Evolutionary conservation across 1,140 invertebrate genomes (phyloP).

Genomic region (Zaprionus ornatus): DNA sequence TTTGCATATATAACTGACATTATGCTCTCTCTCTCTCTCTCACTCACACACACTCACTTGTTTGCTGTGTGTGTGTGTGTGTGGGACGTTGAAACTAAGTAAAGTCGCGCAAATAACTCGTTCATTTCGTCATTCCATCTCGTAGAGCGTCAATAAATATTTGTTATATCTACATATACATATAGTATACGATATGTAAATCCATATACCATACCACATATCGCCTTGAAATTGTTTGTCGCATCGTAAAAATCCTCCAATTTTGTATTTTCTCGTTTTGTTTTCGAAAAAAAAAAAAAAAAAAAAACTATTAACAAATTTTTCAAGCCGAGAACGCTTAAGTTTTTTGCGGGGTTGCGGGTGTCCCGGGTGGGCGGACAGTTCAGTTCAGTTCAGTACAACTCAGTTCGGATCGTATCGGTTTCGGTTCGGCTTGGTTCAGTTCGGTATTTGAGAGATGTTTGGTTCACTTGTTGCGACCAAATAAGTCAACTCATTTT

Average conservation of each 20-base stretch:
- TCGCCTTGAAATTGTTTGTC: conserved; percentile 52
- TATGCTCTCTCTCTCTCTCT: not conserved
- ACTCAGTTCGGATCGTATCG: not conserved
- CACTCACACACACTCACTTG: not conserved
- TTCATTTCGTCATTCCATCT: conserved; percentile 71
- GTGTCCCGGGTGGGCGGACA: conserved; percentile 20
- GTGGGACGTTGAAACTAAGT: conserved; percentile 52
- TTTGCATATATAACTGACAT: not conserved
- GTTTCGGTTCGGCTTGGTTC: conserved; percentile 10
- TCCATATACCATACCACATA: conserved; percentile 39
- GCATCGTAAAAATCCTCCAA: conserved; percentile 66
- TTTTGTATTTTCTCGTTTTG: conserved; percentile 44
- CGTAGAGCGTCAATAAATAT: conserved; percentile 62
- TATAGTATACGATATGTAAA: conserved; percentile 53
- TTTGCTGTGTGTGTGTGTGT: conserved; percentile 20
- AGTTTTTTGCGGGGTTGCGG: conserved; percentile 19
- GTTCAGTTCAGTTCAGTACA: not conserved
- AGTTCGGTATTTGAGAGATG: conserved; percentile 26
- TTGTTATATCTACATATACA: conserved; percentile 46
- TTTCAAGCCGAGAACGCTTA: conserved; percentile 53
- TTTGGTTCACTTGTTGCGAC: conserved; percentile 27
- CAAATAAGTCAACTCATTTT: conserved; percentile 78
- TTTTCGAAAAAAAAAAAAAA: conserved; percentile 16
- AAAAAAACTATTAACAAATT: not conserved
- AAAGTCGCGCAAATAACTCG: conserved; percentile 76